Conservation (phyloP, 1,140 invertebrate species). For the Steinernema feltiae region DNA sequence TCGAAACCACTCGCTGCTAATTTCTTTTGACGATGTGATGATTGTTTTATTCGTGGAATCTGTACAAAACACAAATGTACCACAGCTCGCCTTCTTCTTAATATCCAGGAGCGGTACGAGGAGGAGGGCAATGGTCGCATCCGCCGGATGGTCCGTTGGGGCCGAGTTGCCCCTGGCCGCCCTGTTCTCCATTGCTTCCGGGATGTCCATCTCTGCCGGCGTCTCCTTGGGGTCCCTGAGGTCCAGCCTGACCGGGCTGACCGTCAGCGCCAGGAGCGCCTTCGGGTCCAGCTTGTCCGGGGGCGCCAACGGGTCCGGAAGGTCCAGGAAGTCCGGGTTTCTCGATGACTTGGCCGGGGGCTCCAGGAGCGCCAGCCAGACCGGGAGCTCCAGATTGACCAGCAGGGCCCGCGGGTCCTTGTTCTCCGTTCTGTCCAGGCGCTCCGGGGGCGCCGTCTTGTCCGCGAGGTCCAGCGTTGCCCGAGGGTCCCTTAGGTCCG, state of each 20-base stretch:
- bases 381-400: constrained; percentile 8
- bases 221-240: background rate
- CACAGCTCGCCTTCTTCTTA: background rate
- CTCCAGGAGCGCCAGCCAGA: constrained; percentile 3
- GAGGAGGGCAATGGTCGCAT: background rate
- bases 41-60: background rate
- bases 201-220: background rate
- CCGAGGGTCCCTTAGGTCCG: constrained; percentile 8
- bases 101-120: background rate
- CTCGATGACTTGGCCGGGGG: background rate
- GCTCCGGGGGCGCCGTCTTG: background rate
- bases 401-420: background rate
- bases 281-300: constrained; percentile 13
- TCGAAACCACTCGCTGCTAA: constrained; percentile 88
- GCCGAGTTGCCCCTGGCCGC: background rate
- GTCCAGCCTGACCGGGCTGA: background rate
- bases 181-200: background rate
- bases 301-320: constrained; percentile 4
- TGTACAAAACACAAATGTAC: background rate
- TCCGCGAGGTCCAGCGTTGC: background rate
- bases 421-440: background rate
- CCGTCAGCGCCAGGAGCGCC: constrained; percentile 15
- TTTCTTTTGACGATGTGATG: background rate
- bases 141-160: background rate
- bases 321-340: constrained; percentile 7